These are phyloP conservation scores for Ophiothrix spiculata DNA, from an alignment of 35 echinoderm and acorn worm species.

Conservation along the genomic window DNA sequence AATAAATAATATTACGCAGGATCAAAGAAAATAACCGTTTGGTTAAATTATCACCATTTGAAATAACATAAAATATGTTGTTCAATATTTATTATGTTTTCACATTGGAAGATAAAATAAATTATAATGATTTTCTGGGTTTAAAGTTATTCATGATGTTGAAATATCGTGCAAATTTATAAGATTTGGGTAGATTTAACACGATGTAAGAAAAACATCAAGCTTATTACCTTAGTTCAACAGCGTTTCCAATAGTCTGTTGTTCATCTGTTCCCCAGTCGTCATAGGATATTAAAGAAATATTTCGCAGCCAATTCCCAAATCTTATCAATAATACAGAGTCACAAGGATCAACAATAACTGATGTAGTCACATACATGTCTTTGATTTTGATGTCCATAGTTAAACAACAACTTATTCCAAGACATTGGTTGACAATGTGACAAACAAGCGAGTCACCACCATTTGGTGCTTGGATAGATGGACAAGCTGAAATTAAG, in stretches of 20 bases:
- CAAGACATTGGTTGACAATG: background rate
- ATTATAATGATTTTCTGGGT: background rate
- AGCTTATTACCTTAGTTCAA: background rate
- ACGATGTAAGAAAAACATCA: background rate
- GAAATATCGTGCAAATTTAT: background rate
- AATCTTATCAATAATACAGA: slow-evolving; percentile 6
- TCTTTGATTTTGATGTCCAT: slow-evolving; percentile 9
- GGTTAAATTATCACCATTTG: too few relatives aligned
- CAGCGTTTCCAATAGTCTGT: background rate
- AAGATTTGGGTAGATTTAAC: background rate
- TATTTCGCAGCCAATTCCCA: slow-evolving; percentile 6
- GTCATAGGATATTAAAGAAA: background rate
- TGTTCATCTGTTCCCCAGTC: background rate
- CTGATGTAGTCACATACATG: background rate
- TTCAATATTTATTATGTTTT: too few relatives aligned
- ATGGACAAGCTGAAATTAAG: background rate
- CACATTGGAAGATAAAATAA: background rate
- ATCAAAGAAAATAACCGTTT: too few relatives aligned
- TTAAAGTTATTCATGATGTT: background rate
- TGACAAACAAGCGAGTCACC: slow-evolving; percentile 1
- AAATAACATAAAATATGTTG: too few relatives aligned
- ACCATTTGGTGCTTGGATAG: background rate
- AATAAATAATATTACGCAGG: too few relatives aligned
- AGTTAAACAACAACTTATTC: slow-evolving; percentile 4
- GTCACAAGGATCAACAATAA: slow-evolving; percentile 18